Evolutionary conservation across 2,888 invertebrate genomes (phyloP), one percentile per base, ranked within the genome.

Genomic region (Drosophila cracens): DNA sequence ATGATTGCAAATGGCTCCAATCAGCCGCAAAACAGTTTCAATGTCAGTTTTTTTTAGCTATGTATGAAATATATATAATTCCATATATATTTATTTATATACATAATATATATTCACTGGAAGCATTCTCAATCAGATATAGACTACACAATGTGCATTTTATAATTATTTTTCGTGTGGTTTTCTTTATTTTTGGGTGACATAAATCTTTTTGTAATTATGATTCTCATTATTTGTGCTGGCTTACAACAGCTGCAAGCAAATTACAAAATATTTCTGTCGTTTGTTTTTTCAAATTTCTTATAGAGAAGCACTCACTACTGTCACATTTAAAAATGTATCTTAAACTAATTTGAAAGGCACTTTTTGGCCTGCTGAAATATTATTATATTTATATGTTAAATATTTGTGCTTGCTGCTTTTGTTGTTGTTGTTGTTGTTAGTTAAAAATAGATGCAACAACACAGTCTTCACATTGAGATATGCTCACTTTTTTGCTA

Each of bases 261-360:
- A 69, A 81, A 81, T 81, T 81, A 73, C 81, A 79, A 73, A 77
- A 65, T 76, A 65, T 57, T 72, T 52, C 54, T 36, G 27, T 38
- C n/a, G 40, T 62, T 64, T 54, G 59, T 65, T 79, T 69, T 84
- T 76, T 72, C 83, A 83, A 81, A 74, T 64, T 52, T 76, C 79
- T 77, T 79, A 76, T 70, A 56, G 72, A 74, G 80, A 71, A 72
- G n/a, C 79, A 85, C 85, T 85, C 91, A 91, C 91, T 90, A 91
- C 91, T 88, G 92, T 91, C 92, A 91, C 92, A 89, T 90, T 91
- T 89, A 89, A 81, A 91, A 90, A 91, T 90, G 90, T 91, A 89
- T 89, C 85, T 82, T 79, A 89, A 90, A 92, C 92, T 92, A 83
- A 90, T 82, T 83, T 83, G 86, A 84, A 77, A 62, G 86, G 62